Percentiles rank a stretch among this genome's conserved stretches.
These are phyloP conservation scores for Tenthredo scrophulariae DNA, from an alignment of 2,888 invertebrate species.

Conservation along the genomic window DNA sequence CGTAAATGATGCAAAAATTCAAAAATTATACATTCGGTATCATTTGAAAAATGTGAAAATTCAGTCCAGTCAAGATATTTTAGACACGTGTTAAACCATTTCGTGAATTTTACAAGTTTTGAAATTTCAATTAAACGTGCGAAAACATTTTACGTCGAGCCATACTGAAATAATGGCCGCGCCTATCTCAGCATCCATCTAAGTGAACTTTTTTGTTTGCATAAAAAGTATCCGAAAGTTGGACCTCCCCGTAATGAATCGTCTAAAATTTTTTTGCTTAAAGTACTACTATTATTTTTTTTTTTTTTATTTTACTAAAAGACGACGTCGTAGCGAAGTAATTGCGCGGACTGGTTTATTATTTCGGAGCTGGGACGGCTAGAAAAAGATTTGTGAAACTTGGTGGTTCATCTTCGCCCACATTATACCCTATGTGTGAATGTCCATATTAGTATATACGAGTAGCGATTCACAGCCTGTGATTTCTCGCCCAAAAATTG, in stretches of 20 bases:
- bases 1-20: background rate
- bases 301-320: background rate
- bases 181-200: background rate
- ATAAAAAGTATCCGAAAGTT: too few relatives aligned
- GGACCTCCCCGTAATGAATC: too few relatives aligned
- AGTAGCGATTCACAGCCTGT: background rate
- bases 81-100: background rate
- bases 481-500: background rate
- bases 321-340: background rate
- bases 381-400: background rate
- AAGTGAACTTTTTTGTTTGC: background rate
- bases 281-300: background rate
- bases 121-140: background rate
- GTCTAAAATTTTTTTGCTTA: too few relatives aligned
- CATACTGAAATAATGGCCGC: background rate
- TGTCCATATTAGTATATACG: background rate
- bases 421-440: background rate
- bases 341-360: background rate
- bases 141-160: background rate
- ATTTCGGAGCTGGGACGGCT: background rate
- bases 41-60: background rate
- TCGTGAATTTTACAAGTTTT: background rate
- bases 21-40: background rate
- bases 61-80: background rate
- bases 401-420: background rate